A percentile compares a stretch with the other conserved stretches of the same genome.
phyloP scores from a whole-genome alignment of 1,140 invertebrate species.

The Drosophila biarmipes region DNA sequence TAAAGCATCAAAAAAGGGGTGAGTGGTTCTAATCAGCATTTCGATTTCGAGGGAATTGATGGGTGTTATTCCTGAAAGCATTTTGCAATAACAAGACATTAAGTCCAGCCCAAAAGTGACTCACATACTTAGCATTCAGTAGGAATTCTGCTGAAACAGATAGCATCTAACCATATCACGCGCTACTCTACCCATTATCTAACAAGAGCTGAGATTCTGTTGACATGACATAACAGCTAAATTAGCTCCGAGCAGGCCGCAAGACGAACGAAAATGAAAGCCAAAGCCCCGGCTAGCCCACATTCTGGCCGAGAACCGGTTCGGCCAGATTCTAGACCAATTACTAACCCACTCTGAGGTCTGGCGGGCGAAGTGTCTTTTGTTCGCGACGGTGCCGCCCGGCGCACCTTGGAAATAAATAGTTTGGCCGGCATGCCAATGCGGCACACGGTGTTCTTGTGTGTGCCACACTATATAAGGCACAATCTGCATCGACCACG shows the following conservation, averaged over 20 bases:
- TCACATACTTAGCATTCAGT: background rate
- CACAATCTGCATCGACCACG: slow-evolving; percentile 16
- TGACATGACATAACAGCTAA: slow-evolving; percentile 43
- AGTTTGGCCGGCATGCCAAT: slow-evolving; percentile 31
- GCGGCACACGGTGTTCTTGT: background rate
- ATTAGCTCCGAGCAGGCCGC: slow-evolving; percentile 27
- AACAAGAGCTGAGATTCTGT: slow-evolving; percentile 24
- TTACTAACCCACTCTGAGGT: slow-evolving; percentile 68
- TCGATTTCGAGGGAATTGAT: background rate
- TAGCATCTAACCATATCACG: slow-evolving; percentile 31
- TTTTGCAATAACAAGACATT: background rate
- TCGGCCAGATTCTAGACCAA: slow-evolving; percentile 44
- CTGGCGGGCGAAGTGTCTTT: slow-evolving; percentile 32
- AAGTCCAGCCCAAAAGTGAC: background rate
- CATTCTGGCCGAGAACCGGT: slow-evolving; percentile 54
- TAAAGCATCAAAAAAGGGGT: too few species aligned
- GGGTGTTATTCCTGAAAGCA: background rate
- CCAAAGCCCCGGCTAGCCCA: slow-evolving; percentile 52
- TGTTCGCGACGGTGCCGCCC: slow-evolving; percentile 42
- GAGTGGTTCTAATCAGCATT: background rate
- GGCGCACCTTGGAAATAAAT: slow-evolving; percentile 53
- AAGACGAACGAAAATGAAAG: slow-evolving; percentile 62
- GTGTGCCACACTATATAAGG: background rate
- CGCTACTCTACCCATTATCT: slow-evolving; percentile 27
- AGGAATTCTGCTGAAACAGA: slow-evolving; percentile 2